These are phyloP conservation scores for Bellardia pandia DNA, from an alignment of 2,888 invertebrate genomes.

Conservation along the genomic window DNA sequence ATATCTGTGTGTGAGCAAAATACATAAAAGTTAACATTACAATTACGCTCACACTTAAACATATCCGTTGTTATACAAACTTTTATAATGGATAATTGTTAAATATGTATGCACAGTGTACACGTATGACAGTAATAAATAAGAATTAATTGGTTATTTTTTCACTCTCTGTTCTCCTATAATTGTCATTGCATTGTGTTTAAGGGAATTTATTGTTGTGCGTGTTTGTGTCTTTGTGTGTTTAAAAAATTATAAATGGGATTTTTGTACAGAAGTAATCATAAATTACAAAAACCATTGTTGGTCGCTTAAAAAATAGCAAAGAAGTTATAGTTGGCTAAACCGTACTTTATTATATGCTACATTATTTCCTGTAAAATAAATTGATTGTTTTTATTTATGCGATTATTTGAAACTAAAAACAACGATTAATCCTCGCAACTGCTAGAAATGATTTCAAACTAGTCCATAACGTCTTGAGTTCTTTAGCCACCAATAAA, in stretches of 20 bases:
- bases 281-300: background rate
- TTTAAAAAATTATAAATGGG: constrained; percentile 44
- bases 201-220: constrained; percentile 46
- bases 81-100: constrained; percentile 31
- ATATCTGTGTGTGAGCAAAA: constrained; percentile 1
- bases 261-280: constrained; percentile 41
- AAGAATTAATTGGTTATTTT: constrained; percentile 55
- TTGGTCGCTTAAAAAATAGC: background rate
- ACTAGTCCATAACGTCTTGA: too few relatives aligned
- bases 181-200: constrained; percentile 42
- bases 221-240: constrained; percentile 7
- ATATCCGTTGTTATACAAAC: constrained; percentile 20
- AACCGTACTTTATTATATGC: too few relatives aligned
- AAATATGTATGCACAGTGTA: background rate
- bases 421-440: too few relatives aligned
- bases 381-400: too few relatives aligned
- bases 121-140: constrained; percentile 52
- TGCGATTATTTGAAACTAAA: too few relatives aligned
- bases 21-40: constrained; percentile 26
- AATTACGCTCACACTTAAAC: constrained; percentile 41
- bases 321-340: background rate
- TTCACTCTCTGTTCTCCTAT: background rate
- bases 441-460: too few relatives aligned
- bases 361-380: too few relatives aligned
- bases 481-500: too few relatives aligned